Percentiles rank a stretch among this genome's conserved stretches.
Evolutionary conservation across 2,113 vertebrate genomes (phyloP).

Genomic region (Progne subis): DNA sequence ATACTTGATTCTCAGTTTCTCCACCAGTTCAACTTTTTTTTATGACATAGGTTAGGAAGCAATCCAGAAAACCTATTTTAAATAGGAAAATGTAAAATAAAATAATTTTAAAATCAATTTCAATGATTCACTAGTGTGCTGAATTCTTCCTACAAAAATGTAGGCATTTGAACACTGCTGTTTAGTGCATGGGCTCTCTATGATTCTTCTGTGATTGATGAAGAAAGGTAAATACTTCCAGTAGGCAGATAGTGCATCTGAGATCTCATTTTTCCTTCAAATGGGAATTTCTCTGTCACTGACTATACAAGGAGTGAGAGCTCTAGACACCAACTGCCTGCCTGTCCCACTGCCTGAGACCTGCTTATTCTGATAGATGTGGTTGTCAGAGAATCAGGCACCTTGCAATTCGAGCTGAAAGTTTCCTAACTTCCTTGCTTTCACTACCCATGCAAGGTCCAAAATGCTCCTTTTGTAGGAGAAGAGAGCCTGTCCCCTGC

Average conservation of each 20-base stretch:
- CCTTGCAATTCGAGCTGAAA: not conserved
- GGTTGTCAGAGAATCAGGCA: not conserved
- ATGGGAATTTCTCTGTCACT: not conserved
- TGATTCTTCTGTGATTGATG: not conserved
- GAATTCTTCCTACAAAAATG: not conserved
- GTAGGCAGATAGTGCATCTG: not conserved
- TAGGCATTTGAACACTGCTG: not conserved
- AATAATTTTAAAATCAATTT: not conserved
- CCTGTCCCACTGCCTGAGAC: not conserved
- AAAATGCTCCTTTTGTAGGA: not conserved
- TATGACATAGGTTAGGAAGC: not conserved
- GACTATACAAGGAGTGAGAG: not conserved
- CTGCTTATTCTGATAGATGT: not conserved
- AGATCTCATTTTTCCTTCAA: not conserved
- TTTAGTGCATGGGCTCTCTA: not conserved
- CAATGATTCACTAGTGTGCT: not conserved
- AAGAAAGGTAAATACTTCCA: not conserved
- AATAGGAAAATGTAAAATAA: not conserved
- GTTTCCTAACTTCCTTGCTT: not conserved
- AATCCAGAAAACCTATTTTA: not conserved
- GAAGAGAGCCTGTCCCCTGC: not conserved
- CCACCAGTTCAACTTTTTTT: not conserved
- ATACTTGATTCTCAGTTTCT: not conserved
- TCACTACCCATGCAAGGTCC: not conserved
- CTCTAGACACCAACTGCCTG: not conserved